Conservation (phyloP, 2,888 invertebrate species). For the Panopea generosa region DNA sequence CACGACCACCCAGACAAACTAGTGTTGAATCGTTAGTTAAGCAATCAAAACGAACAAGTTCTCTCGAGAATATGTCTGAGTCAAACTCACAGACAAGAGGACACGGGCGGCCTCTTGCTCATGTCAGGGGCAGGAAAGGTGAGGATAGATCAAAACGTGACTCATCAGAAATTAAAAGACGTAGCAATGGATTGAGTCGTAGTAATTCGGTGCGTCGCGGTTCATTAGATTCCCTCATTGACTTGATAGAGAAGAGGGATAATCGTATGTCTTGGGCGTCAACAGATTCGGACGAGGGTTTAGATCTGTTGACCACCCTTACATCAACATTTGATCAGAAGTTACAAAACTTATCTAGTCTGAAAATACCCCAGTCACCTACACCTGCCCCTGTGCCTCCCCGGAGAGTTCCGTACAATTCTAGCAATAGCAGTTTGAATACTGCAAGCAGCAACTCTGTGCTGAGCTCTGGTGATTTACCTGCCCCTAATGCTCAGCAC, state of each 20-base stretch:
- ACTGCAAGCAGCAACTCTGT: constrained; percentile 8
- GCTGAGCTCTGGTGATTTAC: constrained; percentile 10
- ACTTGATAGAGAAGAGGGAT: constrained; percentile 82
- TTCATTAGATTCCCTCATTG: constrained; percentile 88
- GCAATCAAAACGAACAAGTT: constrained; percentile 69
- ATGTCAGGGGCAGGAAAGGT: constrained; percentile 52
- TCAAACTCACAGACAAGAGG: constrained; percentile 31
- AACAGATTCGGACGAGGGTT: constrained; percentile 80
- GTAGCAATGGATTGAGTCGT: constrained; percentile 59
- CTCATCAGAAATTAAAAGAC: constrained; percentile 49
- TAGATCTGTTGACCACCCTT: constrained; percentile 78
- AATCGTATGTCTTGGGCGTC: constrained; percentile 75
- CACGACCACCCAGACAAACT: constrained; percentile 57
- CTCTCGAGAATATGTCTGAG: constrained; percentile 74
- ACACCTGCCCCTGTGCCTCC: constrained; percentile 15
- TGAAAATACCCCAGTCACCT: constrained; percentile 58
- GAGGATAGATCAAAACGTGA: constrained; percentile 57
- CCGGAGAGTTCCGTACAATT: constrained; percentile 20
- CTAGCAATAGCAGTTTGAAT: constrained; percentile 34
- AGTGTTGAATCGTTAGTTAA: constrained; percentile 62
- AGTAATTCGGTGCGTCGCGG: constrained; percentile 84
- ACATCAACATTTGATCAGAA: constrained; percentile 83
- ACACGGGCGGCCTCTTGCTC: constrained; percentile 43
- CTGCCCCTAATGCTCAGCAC: constrained; percentile 43
- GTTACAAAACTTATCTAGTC: constrained; percentile 79